Evolutionary conservation across 1,140 invertebrate genomes (phyloP), one percentile per base, ranked within the genome.

Genomic region (Bradysia coprophila): DNA sequence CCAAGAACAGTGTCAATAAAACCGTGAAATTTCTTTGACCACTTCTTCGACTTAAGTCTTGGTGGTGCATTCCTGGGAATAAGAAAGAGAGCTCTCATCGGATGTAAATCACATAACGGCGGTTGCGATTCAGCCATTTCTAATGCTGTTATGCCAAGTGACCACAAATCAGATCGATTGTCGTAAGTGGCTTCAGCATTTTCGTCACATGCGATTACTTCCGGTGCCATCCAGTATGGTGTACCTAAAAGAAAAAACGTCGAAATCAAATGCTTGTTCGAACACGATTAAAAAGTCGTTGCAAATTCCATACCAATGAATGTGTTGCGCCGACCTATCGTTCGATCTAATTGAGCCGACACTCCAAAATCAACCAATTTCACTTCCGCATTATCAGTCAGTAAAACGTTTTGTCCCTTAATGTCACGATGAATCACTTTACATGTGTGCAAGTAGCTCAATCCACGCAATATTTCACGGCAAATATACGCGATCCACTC

Each of bases 81-180:
- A 45, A 99, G 76, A 66, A 99, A 98, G 37, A 98, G 72, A 46
- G 94, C 77, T 59, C 96, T 74, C 95, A 99, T 99, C 28, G 96
- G 96, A 76, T 99, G 96, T 61, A 99, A 78, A 73, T 99, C 96
- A 73, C 85, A 92, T 48, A 95, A 75, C 52, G 92, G 96, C 43
- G 96, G 96, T 66, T 98, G 94, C 58, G 92, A 95, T 69, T 99
- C 96, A 34, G 95, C 95, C 95, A 99, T 99, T 75, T 99, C 96
- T 47, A 99, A 72, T 22, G 94, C 91, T 24, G 94, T 98, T 53
- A 98, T 98, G 53, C 93, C 95, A 46, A 98, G 71, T 37, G 91
- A 96, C 95, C 95, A 98, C 38, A 98, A 69, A 67, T 98, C 95
- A 61, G 88, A 94, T 61, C 95, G 78, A 68, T 98, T 98, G 64